A percentile compares a stretch with the other conserved stretches of the same genome.
Conservation (phyloP, 2,113 vertebrate species). For the Ranitomeya variabilis region DNA sequence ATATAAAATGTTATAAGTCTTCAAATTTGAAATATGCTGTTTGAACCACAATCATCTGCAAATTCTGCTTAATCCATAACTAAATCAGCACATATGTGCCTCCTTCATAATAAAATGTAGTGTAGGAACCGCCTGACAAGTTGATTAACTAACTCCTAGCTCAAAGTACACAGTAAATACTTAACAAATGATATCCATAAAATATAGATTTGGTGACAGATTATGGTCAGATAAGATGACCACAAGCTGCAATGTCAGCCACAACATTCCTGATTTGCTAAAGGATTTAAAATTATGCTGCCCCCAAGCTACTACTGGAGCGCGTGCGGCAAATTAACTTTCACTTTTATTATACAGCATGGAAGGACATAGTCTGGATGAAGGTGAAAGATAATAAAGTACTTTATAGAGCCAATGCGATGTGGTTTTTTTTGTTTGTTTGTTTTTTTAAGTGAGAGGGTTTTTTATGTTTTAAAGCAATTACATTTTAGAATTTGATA, state of each 20-base stretch:
- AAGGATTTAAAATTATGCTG: conserved; percentile 25
- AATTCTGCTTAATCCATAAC: conserved; percentile 24
- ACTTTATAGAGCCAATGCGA: neutral
- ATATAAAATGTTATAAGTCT: neutral
- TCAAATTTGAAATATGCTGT: neutral
- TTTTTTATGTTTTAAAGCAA: too few relatives aligned
- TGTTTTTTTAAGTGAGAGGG: neutral
- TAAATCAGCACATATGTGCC: conserved; percentile 24
- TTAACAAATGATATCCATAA: conserved; percentile 40
- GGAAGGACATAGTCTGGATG: neutral
- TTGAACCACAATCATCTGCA: conserved; percentile 4
- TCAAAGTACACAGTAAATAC: conserved; percentile 34
- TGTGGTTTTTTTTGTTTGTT: neutral
- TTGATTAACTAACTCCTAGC: conserved; percentile 24
- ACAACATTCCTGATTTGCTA: conserved; percentile 19
- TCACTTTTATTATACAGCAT: neutral
- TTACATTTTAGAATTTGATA: too few relatives aligned
- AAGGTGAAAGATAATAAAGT: neutral
- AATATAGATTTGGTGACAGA: conserved; percentile 38
- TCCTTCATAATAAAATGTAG: conserved; percentile 8
- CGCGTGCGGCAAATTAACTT: conserved; percentile 28
- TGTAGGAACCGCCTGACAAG: conserved; percentile 13
- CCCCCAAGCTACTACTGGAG: conserved; percentile 25
- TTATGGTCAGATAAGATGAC: conserved; percentile 43
- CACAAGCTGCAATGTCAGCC: conserved; percentile 26